These are phyloP conservation scores for Euclidia mi DNA, from an alignment of 2,888 invertebrate species.

Conservation along the genomic window DNA sequence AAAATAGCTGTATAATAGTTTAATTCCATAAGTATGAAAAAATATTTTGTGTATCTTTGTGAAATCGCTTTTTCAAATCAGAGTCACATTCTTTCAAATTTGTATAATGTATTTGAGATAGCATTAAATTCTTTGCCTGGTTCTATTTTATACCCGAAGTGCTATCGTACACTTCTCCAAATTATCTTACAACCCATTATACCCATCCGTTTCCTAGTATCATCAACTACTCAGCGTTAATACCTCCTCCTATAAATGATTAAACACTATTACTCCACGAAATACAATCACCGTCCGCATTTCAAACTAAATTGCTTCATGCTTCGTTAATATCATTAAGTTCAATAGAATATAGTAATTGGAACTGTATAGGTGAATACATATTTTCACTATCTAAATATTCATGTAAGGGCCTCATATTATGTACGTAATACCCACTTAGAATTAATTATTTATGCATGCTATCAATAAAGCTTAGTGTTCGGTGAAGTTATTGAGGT, in stretches of 20 bases:
- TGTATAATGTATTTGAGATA: no score
- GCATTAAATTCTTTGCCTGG: no score
- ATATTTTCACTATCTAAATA: conserved; percentile 29
- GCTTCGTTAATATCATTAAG: conserved; percentile 30
- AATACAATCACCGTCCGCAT: background rate
- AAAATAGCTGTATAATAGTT: no score
- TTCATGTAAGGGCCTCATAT: conserved; percentile 3
- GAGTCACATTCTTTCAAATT: no score
- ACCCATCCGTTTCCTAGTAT: background rate
- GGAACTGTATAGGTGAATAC: conserved; percentile 14
- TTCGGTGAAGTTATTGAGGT: conserved; percentile 8
- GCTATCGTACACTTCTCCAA: no score
- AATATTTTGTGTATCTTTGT: no score
- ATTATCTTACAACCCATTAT: no score
- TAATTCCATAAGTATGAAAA: no score
- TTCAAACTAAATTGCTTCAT: conserved; percentile 17
- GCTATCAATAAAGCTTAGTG: conserved; percentile 46
- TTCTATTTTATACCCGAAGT: no score
- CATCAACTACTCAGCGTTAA: background rate
- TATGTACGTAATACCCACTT: conserved; percentile 30
- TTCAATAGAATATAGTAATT: conserved; percentile 24
- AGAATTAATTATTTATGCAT: conserved; percentile 35
- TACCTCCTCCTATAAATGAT: background rate
- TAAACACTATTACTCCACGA: background rate
- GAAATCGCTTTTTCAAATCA: no score